Percentiles rank a stretch among this genome's conserved stretches.
These are phyloP conservation scores for cattle (Bos taurus) DNA, from an alignment of 2,113 vertebrate genomes.

Conservation along the genomic window DNA sequence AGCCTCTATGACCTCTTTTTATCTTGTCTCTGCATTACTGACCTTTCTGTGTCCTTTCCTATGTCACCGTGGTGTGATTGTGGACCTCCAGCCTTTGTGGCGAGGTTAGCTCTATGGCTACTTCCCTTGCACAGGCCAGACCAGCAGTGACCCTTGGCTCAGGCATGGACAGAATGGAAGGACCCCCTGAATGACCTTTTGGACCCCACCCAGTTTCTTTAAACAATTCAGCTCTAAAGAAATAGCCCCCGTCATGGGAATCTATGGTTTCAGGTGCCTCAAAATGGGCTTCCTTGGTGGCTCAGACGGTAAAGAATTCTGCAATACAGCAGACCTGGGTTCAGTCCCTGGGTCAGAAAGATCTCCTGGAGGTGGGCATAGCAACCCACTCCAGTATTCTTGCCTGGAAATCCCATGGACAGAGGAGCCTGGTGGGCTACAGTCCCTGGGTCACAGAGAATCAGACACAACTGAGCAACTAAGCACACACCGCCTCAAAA, in stretches of 20 bases:
- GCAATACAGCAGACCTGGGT: neutral
- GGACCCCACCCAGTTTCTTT: neutral
- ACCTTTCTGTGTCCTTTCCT: neutral
- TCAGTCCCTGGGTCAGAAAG: neutral
- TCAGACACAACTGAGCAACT: neutral
- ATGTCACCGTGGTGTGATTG: neutral
- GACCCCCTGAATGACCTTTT: neutral
- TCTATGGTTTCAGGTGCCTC: neutral
- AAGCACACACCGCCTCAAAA: neutral
- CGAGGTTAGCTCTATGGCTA: neutral
- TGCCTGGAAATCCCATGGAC: neutral
- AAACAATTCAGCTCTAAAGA: neutral
- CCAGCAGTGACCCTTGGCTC: neutral
- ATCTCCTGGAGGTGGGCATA: neutral
- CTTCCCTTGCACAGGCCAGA: neutral
- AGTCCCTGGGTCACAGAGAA: neutral
- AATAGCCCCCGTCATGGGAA: neutral
- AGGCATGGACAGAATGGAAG: neutral
- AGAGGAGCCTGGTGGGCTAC: neutral
- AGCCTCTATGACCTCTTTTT: neutral
- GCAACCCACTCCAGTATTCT: neutral
- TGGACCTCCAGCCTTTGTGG: neutral
- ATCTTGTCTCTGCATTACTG: neutral
- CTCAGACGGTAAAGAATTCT: rapidly evolving
- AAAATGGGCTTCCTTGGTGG: neutral